Percentiles rank a stretch among this genome's conserved stretches.
These are phyloP conservation scores for Neoaliturus tenellus DNA, from an alignment of 2,888 invertebrate species.

Conservation along the genomic window DNA sequence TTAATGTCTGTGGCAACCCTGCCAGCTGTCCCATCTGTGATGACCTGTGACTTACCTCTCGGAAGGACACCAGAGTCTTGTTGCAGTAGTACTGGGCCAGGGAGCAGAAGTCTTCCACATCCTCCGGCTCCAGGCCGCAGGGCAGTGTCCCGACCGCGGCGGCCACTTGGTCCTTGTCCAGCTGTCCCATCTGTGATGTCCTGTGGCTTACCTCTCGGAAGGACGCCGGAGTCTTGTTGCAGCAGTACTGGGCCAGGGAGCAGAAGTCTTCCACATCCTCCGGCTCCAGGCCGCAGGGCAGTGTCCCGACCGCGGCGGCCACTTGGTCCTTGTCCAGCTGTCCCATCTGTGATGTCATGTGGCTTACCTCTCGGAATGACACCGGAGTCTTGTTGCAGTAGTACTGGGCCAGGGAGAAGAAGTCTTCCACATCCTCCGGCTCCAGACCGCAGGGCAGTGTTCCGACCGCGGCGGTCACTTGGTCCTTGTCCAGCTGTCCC, in stretches of 20 bases:
- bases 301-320: conserved; percentile 80
- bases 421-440: conserved; percentile 96
- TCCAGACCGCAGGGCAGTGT: conserved; percentile 92
- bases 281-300: conserved; percentile 92
- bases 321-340: conserved; percentile 83
- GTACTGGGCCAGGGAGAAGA: conserved; percentile 97
- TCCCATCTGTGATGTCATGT: too few species aligned
- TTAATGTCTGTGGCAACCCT: too few species aligned
- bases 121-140: conserved; percentile 92
- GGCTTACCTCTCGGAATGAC: conserved; percentile 87
- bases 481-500: too few species aligned
- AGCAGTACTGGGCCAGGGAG: conserved; percentile 97
- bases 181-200: conserved; percentile 85
- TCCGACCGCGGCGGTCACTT: conserved; percentile 81
- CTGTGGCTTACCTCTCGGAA: conserved; percentile 83
- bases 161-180: conserved; percentile 82
- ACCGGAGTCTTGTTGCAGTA: conserved; percentile 95
- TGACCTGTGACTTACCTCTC: conserved; percentile 79
- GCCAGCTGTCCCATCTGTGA: too few species aligned
- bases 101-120: conserved; percentile 97
- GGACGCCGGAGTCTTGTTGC: conserved; percentile 93
- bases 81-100: conserved; percentile 96
- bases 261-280: conserved; percentile 98
- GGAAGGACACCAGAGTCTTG: conserved; percentile 95
- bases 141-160: conserved; percentile 85